Evolutionary conservation across 2,797 vertebrate genomes (phyloP), one percentile per base, ranked within the genome.

Genomic region (Cetoscarus ocellatus): DNA sequence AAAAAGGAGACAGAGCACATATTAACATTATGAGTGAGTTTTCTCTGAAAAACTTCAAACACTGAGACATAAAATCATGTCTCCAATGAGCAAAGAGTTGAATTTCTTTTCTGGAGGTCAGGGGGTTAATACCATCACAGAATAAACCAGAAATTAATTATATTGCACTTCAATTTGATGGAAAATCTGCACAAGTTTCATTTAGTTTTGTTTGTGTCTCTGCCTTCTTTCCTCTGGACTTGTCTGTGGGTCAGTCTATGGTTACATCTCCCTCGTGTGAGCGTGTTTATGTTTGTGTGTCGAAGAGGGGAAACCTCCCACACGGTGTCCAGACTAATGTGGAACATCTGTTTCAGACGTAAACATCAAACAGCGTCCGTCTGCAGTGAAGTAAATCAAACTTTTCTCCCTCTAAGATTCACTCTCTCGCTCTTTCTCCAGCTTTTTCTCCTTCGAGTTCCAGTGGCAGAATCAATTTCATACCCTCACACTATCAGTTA

Each of bases 341-440:
- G 48, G 18, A 89, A 82, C 89, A 91, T 84, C 80, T 89, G 88
- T 66, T 72, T 75, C 7, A 6, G 56, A 75, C 68, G 59, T 73
- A 62, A 83, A 84, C 75, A 81, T 86, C 59, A 73, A 80, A 78
- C 13, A 3, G 49, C 3, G 10, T 74, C 73, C 61, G 77, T 64
- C 70, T 71, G 36, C 47, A 10, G 18, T 8, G 35, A 49, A 50
- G 40, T 73, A 60, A 73, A 64, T 69, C 52, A 3, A 70, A 71
- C 52, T 2, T 54, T 49, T 68, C 59, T 53, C 15, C 17, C 42
- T 75, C 43, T 47, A 6, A 69, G 47, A 56, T 6, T 40, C 17
- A 59, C 40, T 8, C 1, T 56, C 51, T 60, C 52, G 55, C 3
- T 15, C 42, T 18, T 0, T 19, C 10, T 44, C 5, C 49, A 27